Evolutionary conservation across 2,113 vertebrate genomes (phyloP).

Genomic region (Zosterops japonicus): DNA sequence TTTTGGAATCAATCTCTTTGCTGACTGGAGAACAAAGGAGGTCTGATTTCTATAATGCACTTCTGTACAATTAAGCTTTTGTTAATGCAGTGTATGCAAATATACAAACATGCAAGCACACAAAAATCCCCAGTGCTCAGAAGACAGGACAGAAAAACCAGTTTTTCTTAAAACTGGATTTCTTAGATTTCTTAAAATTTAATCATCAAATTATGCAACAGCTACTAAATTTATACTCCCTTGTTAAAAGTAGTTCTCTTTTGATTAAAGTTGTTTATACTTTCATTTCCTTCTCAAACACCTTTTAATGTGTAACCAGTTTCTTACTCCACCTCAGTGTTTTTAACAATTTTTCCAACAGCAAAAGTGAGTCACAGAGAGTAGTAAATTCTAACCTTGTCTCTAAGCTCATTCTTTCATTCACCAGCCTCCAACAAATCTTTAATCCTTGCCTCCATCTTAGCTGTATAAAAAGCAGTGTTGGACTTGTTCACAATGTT

Average conservation of each 20-base stretch:
- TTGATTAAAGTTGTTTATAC: neutral
- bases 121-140: neutral
- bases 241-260: neutral
- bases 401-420: neutral
- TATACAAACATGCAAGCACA: neutral
- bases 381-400: neutral
- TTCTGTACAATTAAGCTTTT: fast-evolving
- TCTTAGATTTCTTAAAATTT: neutral
- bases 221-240: neutral
- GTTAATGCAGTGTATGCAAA: neutral
- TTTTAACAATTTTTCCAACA: neutral
- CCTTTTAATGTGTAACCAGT: neutral
- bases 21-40: neutral
- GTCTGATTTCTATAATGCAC: neutral
- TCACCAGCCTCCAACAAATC: neutral
- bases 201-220: neutral
- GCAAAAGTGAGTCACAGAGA: neutral
- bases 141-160: neutral
- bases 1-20: neutral
- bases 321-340: neutral
- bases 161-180: neutral
- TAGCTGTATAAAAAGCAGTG: neutral
- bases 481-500: neutral
- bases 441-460: neutral
- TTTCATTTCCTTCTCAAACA: neutral